Evolutionary conservation across 2,113 vertebrate genomes (phyloP).

Genomic region (Alaudala cheleensis): DNA sequence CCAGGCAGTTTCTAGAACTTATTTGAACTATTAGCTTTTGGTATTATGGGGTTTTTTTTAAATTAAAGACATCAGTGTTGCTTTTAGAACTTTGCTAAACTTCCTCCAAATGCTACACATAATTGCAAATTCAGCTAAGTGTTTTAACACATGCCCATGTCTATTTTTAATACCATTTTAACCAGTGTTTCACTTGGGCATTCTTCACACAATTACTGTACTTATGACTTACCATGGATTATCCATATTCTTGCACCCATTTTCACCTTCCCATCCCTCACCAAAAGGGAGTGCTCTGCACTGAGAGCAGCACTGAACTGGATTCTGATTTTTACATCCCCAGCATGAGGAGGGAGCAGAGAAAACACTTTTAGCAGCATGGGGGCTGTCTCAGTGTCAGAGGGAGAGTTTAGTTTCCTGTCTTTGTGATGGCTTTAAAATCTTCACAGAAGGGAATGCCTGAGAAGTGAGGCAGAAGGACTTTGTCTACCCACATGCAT

Average conservation of each 20-base stretch:
- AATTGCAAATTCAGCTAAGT: neutral
- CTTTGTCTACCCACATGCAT: rapidly evolving
- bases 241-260: neutral
- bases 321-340: neutral
- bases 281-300: neutral
- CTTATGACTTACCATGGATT: neutral
- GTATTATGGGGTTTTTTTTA: no score
- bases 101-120: neutral
- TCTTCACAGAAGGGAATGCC: neutral
- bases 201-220: neutral
- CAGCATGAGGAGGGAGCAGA: neutral
- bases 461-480: neutral
- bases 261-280: neutral
- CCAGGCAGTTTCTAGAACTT: neutral
- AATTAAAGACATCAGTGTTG: neutral
- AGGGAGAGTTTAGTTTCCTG: neutral
- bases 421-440: neutral
- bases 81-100: neutral
- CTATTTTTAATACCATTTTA: neutral
- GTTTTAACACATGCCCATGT: neutral
- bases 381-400: neutral
- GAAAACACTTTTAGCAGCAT: neutral
- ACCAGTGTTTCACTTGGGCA: neutral
- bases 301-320: neutral
- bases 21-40: neutral